phyloP scores from a whole-genome alignment of 2,888 invertebrate genomes.

The Euzetes globulus region DNA sequence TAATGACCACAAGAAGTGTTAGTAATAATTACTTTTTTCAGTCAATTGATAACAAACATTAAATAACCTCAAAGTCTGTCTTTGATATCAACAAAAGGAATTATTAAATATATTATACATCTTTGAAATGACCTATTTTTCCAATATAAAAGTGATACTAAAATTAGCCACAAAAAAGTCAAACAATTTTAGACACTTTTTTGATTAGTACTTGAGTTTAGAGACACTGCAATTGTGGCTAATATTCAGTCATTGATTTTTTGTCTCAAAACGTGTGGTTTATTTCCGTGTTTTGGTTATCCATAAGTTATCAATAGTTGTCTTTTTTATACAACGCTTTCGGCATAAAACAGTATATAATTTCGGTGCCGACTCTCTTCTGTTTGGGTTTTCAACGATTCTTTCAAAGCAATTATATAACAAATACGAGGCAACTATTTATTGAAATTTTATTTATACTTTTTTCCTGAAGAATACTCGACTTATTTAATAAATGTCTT shows the following conservation, averaged over 20 bases:
- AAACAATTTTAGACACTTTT: background rate
- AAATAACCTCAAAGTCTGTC: background rate
- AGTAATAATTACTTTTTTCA: background rate
- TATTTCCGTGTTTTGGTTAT: slow-evolving; percentile 8
- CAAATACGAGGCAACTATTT: too few species aligned
- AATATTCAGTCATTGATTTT: background rate
- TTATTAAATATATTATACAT: background rate
- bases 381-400: too few species aligned
- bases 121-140: slow-evolving; percentile 5
- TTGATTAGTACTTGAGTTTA: background rate
- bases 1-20: slow-evolving; percentile 23
- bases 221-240: background rate
- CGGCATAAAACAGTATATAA: too few species aligned
- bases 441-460: too few species aligned
- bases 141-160: slow-evolving; percentile 10
- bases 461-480: too few species aligned
- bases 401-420: too few species aligned
- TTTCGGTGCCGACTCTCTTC: too few species aligned
- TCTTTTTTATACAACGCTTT: background rate
- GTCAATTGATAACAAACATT: background rate
- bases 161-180: background rate
- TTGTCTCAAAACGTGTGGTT: background rate
- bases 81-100: slow-evolving; percentile 2
- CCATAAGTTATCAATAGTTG: background rate
- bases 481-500: too few species aligned